A percentile compares a stretch with the other conserved stretches of the same genome.
Evolutionary conservation across 2,888 invertebrate genomes (phyloP).

Genomic region (Acrocera orbiculus): DNA sequence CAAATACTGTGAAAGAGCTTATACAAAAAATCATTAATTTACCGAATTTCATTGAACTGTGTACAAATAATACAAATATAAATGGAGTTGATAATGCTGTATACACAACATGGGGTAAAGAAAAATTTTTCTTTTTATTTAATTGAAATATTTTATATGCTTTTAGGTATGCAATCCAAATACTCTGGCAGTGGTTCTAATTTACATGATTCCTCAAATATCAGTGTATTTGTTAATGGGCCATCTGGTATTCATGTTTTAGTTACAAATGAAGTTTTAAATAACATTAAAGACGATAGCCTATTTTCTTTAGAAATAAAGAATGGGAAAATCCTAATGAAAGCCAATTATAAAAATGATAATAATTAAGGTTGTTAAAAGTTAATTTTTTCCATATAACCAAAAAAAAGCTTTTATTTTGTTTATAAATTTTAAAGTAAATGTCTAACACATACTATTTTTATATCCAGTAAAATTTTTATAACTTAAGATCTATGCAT

Average conservation of each 20-base stretch:
- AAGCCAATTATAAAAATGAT: slow-evolving; percentile 30
- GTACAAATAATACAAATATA: slow-evolving; percentile 19
- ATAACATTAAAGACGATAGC: slow-evolving; percentile 63
- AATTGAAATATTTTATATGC: slow-evolving; percentile 1
- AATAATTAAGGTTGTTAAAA: too few relatives aligned
- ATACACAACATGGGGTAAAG: slow-evolving; percentile 15
- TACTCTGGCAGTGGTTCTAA: slow-evolving; percentile 31
- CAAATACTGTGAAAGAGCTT: slow-evolving; percentile 47
- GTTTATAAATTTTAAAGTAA: too few relatives aligned
- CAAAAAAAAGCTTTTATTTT: too few relatives aligned
- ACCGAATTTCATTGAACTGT: slow-evolving; percentile 33
- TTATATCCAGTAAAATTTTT: too few relatives aligned
- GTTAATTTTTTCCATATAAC: too few relatives aligned
- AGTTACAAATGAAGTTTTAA: slow-evolving; percentile 69
- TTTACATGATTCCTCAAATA: slow-evolving; percentile 34
- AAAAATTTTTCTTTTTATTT: neutral
- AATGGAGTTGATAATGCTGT: slow-evolving; percentile 15
- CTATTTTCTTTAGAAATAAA: slow-evolving; percentile 45
- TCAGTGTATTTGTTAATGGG: slow-evolving; percentile 56
- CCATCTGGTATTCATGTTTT: slow-evolving; percentile 71
- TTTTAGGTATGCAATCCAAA: slow-evolving; percentile 26
- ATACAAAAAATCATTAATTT: slow-evolving; percentile 43
- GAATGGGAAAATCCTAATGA: slow-evolving; percentile 33
- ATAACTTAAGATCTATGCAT: too few relatives aligned
- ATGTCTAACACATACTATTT: too few relatives aligned